Evolutionary conservation across 2,113 vertebrate species (phyloP).

Genomic region (Siniperca knerii): DNA sequence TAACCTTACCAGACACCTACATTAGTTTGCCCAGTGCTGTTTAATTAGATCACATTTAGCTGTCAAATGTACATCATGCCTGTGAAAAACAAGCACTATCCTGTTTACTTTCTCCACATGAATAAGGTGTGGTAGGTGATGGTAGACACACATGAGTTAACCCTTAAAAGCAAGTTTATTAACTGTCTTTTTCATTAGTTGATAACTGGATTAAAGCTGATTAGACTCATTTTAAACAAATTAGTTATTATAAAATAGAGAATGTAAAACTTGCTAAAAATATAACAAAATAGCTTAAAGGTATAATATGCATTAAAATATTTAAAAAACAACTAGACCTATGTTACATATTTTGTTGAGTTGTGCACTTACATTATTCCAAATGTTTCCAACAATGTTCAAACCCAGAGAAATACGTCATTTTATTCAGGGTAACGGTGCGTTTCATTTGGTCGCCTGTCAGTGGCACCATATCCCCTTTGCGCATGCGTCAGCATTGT

Average conservation of each 20-base stretch:
- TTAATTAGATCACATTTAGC: not conserved
- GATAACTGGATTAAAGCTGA: not conserved
- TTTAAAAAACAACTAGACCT: too few relatives aligned
- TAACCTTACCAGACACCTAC: not conserved
- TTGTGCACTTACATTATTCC: too few relatives aligned
- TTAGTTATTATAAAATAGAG: not conserved
- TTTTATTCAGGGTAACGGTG: too few relatives aligned
- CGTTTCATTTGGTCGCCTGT: too few relatives aligned
- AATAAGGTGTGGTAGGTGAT: not conserved
- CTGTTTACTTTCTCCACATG: constrained; percentile 13
- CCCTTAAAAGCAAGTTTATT: not conserved
- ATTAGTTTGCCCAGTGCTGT: not conserved
- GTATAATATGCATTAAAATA: too few relatives aligned
- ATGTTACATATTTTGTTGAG: too few relatives aligned
- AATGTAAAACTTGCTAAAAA: not conserved
- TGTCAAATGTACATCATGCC: not conserved
- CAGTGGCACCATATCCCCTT: too few relatives aligned
- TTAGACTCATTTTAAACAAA: not conserved
- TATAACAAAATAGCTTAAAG: not conserved
- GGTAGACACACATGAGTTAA: not conserved
- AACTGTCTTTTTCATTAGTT: not conserved
- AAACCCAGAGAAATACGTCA: too few relatives aligned
- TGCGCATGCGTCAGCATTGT: too few relatives aligned
- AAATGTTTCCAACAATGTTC: too few relatives aligned
- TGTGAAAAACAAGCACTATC: not conserved